phyloP scores from a whole-genome alignment of 1,140 invertebrate genomes.

The Anadara kagoshimensis region DNA sequence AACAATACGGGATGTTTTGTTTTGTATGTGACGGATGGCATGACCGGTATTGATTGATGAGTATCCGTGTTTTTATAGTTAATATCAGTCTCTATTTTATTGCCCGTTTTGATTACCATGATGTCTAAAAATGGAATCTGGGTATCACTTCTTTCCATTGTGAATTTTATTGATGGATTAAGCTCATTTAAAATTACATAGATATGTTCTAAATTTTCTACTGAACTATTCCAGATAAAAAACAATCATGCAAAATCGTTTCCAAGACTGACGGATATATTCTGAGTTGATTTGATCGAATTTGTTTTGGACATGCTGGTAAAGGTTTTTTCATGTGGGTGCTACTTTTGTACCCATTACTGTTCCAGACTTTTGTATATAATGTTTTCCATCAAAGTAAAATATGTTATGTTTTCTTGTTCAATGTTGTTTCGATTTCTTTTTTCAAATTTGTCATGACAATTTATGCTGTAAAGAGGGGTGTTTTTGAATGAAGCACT shows the following conservation, averaged over 20 bases:
- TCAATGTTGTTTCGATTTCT: too few relatives aligned
- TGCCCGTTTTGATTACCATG: constrained; percentile 1
- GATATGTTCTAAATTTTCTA: constrained; percentile 1
- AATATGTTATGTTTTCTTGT: constrained; percentile 19
- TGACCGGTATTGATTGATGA: neutral
- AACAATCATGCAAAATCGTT: constrained; percentile 21
- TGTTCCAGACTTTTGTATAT: constrained; percentile 15
- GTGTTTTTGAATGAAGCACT: too few relatives aligned
- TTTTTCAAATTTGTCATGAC: too few relatives aligned
- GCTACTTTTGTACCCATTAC: constrained; percentile 24
- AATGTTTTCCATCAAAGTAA: constrained; percentile 16
- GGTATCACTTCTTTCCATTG: neutral
- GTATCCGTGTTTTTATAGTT: constrained; percentile 2
- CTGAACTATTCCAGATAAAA: constrained; percentile 13
- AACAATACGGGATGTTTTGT: constrained; percentile 5
- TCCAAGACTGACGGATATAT: neutral
- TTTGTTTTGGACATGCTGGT: neutral
- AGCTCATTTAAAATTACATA: neutral
- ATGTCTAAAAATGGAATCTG: constrained; percentile 11
- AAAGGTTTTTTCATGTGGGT: constrained; percentile 17
- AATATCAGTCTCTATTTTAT: constrained; percentile 1
- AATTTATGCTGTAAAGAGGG: too few relatives aligned
- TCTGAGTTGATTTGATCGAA: neutral
- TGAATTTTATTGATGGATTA: constrained; percentile 16
- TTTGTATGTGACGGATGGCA: constrained; percentile 8